Conservation (phyloP, 2,888 invertebrate species). For the Brassicogethes aeneus region DNA sequence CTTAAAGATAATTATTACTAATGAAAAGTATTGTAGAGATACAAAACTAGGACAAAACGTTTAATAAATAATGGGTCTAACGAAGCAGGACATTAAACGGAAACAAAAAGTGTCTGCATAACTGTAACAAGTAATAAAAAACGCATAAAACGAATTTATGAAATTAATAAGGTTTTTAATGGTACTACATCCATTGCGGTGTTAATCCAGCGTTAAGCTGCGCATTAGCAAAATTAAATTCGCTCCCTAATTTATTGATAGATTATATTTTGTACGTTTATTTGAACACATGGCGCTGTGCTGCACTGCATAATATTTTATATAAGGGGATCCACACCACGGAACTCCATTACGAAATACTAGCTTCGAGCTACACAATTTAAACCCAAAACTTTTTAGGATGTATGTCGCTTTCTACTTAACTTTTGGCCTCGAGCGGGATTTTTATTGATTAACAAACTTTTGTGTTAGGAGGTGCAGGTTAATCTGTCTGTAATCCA, state of each 20-base stretch:
- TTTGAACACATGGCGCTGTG: conserved; percentile 29
- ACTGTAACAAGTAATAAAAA: conserved; percentile 21
- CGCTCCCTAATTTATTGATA: conserved; percentile 32
- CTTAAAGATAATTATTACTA: neutral
- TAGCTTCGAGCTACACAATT: neutral
- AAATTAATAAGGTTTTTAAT: conserved; percentile 36
- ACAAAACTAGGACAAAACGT: neutral
- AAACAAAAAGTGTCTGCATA: neutral
- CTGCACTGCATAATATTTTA: neutral
- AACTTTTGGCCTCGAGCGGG: too few relatives aligned
- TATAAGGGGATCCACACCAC: conserved; percentile 5
- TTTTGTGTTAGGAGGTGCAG: too few relatives aligned
- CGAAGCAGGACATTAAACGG: neutral
- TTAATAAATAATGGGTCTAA: neutral
- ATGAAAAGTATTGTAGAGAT: neutral
- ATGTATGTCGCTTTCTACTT: too few relatives aligned
- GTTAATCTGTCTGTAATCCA: too few relatives aligned
- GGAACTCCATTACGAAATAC: conserved; percentile 1
- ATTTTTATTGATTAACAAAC: too few relatives aligned
- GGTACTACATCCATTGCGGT: conserved; percentile 28
- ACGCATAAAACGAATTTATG: conserved; percentile 32
- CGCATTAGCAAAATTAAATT: conserved; percentile 34
- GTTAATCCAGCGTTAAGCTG: conserved; percentile 28
- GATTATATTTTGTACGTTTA: conserved; percentile 30
- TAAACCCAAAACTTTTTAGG: too few relatives aligned